Evolutionary conservation across 1,140 invertebrate genomes (phyloP).

Genomic region (Pseudoatta argentina): DNA sequence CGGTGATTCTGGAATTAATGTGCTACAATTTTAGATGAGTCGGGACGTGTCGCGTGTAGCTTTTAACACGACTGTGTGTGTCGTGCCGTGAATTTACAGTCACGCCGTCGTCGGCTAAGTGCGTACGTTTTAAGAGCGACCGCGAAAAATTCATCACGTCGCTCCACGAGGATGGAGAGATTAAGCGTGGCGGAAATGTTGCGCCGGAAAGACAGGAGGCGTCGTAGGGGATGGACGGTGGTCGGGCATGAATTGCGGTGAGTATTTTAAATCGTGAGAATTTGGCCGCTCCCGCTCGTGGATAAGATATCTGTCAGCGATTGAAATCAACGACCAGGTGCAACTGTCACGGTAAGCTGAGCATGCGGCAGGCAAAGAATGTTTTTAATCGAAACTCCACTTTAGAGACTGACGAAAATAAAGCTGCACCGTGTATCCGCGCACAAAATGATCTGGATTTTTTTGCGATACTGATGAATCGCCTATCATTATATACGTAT

Average conservation of each 20-base stretch:
- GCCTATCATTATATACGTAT: not conserved
- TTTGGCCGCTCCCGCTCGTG: not conserved
- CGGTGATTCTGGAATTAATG: conserved; percentile 30
- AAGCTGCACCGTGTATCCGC: not conserved
- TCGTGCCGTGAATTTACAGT: not conserved
- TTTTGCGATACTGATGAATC: not conserved
- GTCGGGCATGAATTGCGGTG: conserved; percentile 88
- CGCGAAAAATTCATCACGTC: conserved; percentile 27
- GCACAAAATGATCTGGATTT: not conserved
- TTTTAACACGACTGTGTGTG: conserved; percentile 6
- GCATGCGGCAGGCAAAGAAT: not conserved
- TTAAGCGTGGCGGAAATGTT: conserved; percentile 83
- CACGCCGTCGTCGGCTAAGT: not conserved
- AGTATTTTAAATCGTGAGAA: conserved; percentile 74
- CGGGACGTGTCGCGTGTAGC: not conserved
- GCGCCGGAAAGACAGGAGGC: conserved; percentile 85
- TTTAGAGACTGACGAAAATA: conserved; percentile 29
- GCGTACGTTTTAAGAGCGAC: not conserved
- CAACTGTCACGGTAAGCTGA: not conserved
- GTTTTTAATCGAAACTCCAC: not conserved
- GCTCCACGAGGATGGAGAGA: conserved; percentile 79
- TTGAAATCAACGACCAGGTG: not conserved
- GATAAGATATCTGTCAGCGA: not conserved
- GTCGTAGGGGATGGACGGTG: conserved; percentile 89
- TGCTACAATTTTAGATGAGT: conserved; percentile 51